Evolutionary conservation across 1,140 invertebrate genomes (phyloP).

Genomic region (Tetramorium alpestre): DNA sequence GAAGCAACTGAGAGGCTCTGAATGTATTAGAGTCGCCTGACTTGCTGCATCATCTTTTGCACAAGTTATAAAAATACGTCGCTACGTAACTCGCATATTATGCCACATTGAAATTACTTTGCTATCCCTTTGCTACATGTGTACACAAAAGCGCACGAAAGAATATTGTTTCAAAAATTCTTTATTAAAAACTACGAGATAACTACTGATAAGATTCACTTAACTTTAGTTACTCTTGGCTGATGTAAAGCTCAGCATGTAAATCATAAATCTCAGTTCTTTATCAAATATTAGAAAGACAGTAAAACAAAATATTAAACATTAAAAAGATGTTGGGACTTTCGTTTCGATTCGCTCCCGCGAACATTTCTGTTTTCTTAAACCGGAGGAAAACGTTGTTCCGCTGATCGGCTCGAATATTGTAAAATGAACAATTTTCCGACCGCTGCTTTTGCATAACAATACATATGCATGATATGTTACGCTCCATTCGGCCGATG

Average conservation of each 20-base stretch:
- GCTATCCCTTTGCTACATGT: background rate
- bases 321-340: background rate
- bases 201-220: background rate
- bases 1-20: conserved; percentile 72
- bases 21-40: conserved; percentile 75
- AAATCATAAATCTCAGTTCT: background rate
- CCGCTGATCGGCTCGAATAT: background rate
- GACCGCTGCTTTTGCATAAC: background rate
- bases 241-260: background rate
- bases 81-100: conserved; percentile 11
- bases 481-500: conserved; percentile 6
- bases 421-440: background rate
- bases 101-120: conserved; percentile 20
- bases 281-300: background rate
- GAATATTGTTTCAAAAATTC: background rate
- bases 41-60: conserved; percentile 60
- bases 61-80: conserved; percentile 61
- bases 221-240: background rate
- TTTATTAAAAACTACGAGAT: background rate
- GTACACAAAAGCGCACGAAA: background rate
- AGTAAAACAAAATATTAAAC: background rate
- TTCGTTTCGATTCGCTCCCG: background rate
- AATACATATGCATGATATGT: conserved; percentile 15
- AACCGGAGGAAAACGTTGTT: background rate
- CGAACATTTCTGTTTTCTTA: background rate